Percentiles rank a stretch among this genome's conserved stretches.
These are phyloP conservation scores for Palaemon carinicauda DNA, from an alignment of 1,140 invertebrate species.

Conservation along the genomic window DNA sequence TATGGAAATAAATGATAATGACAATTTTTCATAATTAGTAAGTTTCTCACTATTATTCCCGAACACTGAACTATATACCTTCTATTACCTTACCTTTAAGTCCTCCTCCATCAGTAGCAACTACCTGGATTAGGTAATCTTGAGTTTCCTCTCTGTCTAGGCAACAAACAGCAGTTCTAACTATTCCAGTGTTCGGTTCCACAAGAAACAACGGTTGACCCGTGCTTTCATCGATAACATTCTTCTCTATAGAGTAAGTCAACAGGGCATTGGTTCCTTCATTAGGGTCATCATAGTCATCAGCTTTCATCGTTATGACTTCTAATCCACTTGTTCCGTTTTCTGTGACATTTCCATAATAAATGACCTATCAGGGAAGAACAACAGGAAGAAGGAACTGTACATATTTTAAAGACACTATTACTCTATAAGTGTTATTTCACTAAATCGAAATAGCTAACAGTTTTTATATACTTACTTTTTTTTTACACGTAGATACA, in stretches of 20 bases:
- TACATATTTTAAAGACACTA: too few species aligned
- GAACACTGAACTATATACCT: not conserved
- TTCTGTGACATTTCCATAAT: slow-evolving; percentile 94
- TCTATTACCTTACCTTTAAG: slow-evolving; percentile 75
- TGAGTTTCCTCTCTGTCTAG: slow-evolving; percentile 92
- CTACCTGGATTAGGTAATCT: slow-evolving; percentile 97
- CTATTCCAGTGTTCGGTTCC: slow-evolving; percentile 92
- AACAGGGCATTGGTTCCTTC: slow-evolving; percentile 92
- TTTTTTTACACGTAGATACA: too few species aligned
- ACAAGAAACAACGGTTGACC: slow-evolving; percentile 95
- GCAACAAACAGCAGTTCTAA: slow-evolving; percentile 94
- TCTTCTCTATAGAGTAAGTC: slow-evolving; percentile 94
- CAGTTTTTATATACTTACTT: too few species aligned
- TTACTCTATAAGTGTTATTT: too few species aligned
- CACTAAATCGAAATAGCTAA: too few species aligned
- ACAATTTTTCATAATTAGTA: too few species aligned
- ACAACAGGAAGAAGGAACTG: not conserved
- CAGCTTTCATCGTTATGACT: slow-evolving; percentile 98
- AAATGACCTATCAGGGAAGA: slow-evolving; percentile 72
- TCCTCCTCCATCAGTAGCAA: slow-evolving; percentile 91
- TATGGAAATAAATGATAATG: too few species aligned
- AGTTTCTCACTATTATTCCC: not conserved
- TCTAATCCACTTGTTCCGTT: slow-evolving; percentile 96
- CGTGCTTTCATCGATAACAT: slow-evolving; percentile 94
- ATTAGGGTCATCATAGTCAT: slow-evolving; percentile 95